These are phyloP conservation scores for Drosophila teissieri DNA, from an alignment of 1,140 invertebrate genomes.

Conservation along the genomic window DNA sequence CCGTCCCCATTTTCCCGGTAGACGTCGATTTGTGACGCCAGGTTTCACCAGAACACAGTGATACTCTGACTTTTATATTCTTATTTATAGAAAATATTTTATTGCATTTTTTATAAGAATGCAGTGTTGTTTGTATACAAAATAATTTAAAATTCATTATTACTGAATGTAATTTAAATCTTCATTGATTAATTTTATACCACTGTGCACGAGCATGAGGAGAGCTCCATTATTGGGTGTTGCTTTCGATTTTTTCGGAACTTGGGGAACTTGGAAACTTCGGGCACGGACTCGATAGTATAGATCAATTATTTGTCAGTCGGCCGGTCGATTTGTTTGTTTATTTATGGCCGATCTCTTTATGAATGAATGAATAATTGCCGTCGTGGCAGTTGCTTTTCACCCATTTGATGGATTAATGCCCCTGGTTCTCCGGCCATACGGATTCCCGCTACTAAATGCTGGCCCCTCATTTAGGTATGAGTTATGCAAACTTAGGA, in stretches of 20 bases:
- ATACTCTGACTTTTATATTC: no score
- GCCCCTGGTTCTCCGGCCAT: background rate
- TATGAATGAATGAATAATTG: constrained; percentile 82
- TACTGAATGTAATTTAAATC: background rate
- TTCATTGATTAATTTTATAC: background rate
- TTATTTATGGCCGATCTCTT: constrained; percentile 71
- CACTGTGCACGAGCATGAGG: constrained; percentile 11
- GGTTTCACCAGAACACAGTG: background rate
- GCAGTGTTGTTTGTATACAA: no score
- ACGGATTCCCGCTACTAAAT: background rate
- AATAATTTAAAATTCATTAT: background rate
- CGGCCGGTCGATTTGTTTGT: constrained; percentile 66
- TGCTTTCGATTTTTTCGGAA: no score
- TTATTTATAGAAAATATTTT: no score
- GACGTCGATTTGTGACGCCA: constrained; percentile 39
- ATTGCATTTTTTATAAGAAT: no score
- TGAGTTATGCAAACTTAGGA: constrained; percentile 64
- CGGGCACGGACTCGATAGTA: constrained; percentile 37
- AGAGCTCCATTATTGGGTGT: background rate
- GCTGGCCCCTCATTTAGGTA: constrained; percentile 14
- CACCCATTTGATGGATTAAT: constrained; percentile 68
- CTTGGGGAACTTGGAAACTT: no score
- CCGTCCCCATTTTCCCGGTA: constrained; percentile 1
- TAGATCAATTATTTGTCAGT: constrained; percentile 79
- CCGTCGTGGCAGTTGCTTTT: constrained; percentile 46